Conservation (phyloP, 2,888 invertebrate species). For the Cephus pulcher region DNA sequence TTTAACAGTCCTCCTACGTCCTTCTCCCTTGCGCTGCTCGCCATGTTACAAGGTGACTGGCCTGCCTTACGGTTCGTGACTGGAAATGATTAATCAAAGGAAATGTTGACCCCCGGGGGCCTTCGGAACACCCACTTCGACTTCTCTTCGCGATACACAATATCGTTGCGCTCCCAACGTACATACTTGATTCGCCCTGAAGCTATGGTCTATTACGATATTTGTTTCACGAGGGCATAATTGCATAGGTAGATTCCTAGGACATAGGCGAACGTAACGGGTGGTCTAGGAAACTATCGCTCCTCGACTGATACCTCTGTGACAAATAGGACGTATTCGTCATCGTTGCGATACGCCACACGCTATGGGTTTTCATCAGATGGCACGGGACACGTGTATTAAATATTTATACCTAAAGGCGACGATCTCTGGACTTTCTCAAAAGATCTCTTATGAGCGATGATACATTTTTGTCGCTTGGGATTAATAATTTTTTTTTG, state of each 20-base stretch:
- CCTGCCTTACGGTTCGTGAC: background rate
- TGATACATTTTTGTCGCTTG: background rate
- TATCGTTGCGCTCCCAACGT: slow-evolving; percentile 18
- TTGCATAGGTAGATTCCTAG: background rate
- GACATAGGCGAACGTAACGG: background rate
- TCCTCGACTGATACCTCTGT: background rate
- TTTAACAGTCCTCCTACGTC: background rate
- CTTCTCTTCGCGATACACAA: slow-evolving; percentile 16
- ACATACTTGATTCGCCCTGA: background rate
- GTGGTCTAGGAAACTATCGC: background rate
- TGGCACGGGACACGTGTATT: background rate
- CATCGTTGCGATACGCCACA: background rate
- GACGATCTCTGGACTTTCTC: background rate
- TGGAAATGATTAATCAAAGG: background rate
- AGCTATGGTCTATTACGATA: background rate
- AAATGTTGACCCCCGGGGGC: background rate
- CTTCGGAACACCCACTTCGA: slow-evolving; percentile 17
- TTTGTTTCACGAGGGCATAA: background rate
- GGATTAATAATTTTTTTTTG: background rate
- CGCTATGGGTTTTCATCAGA: background rate
- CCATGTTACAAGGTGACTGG: background rate
- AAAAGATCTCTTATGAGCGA: background rate
- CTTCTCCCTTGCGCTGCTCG: background rate
- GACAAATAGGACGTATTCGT: background rate
- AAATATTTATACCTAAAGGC: background rate